A percentile compares a stretch with the other conserved stretches of the same genome.
phyloP scores from a whole-genome alignment of 2,797 vertebrate genomes.

The Tragopan temminckii region DNA sequence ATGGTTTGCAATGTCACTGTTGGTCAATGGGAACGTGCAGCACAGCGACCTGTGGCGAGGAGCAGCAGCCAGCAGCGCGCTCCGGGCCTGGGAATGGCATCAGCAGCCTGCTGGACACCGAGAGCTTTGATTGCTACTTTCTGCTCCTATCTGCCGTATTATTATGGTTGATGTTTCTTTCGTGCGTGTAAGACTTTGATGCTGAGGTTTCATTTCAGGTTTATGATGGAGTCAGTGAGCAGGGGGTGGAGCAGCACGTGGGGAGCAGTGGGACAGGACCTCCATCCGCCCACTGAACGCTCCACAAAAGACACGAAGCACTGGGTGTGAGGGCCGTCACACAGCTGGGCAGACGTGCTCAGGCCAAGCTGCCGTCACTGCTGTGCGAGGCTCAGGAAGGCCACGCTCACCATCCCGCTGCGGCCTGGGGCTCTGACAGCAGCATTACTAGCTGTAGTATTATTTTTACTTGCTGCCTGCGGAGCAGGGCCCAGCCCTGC shows the following conservation, averaged over 20 bases:
- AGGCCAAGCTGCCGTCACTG: neutral
- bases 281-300: neutral
- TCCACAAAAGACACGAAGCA: neutral
- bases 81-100: neutral
- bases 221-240: neutral
- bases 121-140: neutral
- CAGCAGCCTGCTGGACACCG: neutral
- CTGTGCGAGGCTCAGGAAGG: neutral
- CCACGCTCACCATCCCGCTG: neutral
- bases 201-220: neutral
- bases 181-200: fast-evolving
- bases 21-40: neutral
- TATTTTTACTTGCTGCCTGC: neutral
- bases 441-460: neutral
- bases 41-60: neutral
- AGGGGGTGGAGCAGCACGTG: fast-evolving
- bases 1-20: conserved; percentile 2
- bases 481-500: neutral
- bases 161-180: neutral
- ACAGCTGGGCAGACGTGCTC: neutral
- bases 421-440: neutral
- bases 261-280: neutral
- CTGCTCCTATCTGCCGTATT: neutral
- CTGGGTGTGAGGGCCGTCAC: neutral
- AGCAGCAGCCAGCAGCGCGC: neutral